Conservation (phyloP, 2,113 vertebrate species). For the Colius striatus region DNA sequence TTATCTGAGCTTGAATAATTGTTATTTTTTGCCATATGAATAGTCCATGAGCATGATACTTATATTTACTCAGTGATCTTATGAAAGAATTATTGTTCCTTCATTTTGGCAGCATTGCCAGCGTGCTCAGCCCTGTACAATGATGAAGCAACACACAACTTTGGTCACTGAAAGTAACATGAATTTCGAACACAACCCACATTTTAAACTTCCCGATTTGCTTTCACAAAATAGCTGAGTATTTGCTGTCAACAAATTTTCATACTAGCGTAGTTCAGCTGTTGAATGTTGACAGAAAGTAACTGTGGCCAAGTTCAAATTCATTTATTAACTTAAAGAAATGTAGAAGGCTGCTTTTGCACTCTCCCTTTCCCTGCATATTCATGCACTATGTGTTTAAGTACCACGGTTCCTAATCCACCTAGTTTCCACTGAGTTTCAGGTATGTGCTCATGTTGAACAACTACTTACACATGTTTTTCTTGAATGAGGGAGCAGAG, state of each 20-base stretch:
- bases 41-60: constrained; percentile 15
- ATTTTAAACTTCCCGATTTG: not conserved
- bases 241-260: constrained; percentile 7
- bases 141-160: not conserved
- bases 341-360: not conserved
- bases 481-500: constrained; percentile 13
- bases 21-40: constrained; percentile 48
- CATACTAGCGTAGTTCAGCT: not conserved
- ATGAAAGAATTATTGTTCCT: constrained; percentile 57
- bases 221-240: not conserved
- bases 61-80: constrained; percentile 43
- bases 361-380: not conserved
- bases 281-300: constrained; percentile 26
- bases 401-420: not conserved
- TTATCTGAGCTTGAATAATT: constrained; percentile 15
- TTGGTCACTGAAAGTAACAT: not conserved
- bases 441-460: constrained; percentile 16
- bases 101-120: not conserved
- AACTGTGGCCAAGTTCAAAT: not conserved
- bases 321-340: not conserved
- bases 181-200: not conserved
- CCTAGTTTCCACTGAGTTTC: constrained; percentile 16
- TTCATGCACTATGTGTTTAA: not conserved
- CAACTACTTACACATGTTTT: constrained; percentile 35
- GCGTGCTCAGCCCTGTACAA: not conserved